These are phyloP conservation scores for Aurelia aurita complex sp. Pacific DNA, from an alignment of 30 jellyfish, hydroid and myxozoan genomes.

Conservation along the genomic window DNA sequence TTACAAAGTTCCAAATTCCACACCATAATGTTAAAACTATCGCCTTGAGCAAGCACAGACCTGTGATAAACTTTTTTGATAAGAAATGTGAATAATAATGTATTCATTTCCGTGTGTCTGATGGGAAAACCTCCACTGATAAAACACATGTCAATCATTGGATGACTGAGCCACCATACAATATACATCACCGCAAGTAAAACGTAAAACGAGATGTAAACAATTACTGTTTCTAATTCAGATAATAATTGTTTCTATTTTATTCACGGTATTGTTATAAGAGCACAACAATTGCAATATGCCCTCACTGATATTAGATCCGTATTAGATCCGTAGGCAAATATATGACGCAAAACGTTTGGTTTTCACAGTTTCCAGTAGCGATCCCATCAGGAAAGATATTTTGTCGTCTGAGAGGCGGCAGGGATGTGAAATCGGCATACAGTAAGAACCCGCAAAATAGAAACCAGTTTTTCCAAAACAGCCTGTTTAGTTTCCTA, in stretches of 20 bases:
- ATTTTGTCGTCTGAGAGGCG: too few species aligned
- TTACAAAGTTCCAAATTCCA: neutral
- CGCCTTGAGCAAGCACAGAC: slow-evolving; percentile 46
- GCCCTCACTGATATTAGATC: too few species aligned
- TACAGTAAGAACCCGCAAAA: too few species aligned
- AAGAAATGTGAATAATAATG: neutral
- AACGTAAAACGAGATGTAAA: slow-evolving; percentile 7
- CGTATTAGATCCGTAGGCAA: too few species aligned
- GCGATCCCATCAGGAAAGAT: too few species aligned
- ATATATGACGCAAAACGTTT: too few species aligned
- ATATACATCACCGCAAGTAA: slow-evolving; percentile 19
- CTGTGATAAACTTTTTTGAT: neutral
- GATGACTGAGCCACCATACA: slow-evolving; percentile 42
- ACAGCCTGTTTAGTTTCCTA: too few species aligned
- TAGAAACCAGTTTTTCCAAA: too few species aligned
- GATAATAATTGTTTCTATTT: slow-evolving; percentile 29
- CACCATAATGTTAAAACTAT: slow-evolving; percentile 1
- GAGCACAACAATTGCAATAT: neutral
- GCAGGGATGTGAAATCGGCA: too few species aligned
- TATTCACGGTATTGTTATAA: neutral
- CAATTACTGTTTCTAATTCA: neutral
- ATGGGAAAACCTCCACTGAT: slow-evolving; percentile 30
- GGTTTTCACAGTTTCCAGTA: too few species aligned
- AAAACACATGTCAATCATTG: slow-evolving; percentile 23
- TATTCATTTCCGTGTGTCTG: slow-evolving; percentile 55